Evolutionary conservation across 2,888 invertebrate species (phyloP).

Genomic region (Drosophila anceps): DNA sequence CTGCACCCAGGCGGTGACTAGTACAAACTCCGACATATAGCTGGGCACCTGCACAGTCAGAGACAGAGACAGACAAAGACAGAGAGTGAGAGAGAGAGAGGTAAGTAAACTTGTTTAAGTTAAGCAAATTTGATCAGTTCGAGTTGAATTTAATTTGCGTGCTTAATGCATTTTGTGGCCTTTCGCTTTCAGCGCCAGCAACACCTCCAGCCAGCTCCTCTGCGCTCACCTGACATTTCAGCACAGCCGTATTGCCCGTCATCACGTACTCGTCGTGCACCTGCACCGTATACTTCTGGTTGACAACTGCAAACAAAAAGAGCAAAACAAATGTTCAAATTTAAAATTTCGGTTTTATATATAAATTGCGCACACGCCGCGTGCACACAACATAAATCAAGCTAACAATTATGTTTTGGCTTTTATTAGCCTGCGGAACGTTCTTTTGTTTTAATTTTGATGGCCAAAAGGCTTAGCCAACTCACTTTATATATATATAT

Average conservation of each 20-base stretch:
- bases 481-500: neutral
- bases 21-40: conserved; percentile 94
- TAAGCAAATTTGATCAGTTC: conserved; percentile 58
- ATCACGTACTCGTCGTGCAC: conserved; percentile 97
- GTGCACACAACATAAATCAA: conserved; percentile 9
- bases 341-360: conserved; percentile 2
- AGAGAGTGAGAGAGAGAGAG: conserved; percentile 1
- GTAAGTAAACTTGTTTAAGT: conserved; percentile 13
- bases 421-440: conserved; percentile 57
- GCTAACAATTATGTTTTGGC: conserved; percentile 54
- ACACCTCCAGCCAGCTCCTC: neutral
- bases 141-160: conserved; percentile 60
- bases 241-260: conserved; percentile 94
- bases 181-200: neutral
- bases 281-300: conserved; percentile 94
- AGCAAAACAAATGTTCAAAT: conserved; percentile 46
- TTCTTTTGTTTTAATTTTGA: conserved; percentile 49
- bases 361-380: conserved; percentile 43
- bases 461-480: conserved; percentile 44
- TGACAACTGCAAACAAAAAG: conserved; percentile 88
- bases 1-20: conserved; percentile 95
- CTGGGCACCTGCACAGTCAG: conserved; percentile 88
- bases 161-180: conserved; percentile 61
- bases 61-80: neutral
- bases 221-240: conserved; percentile 90